phyloP scores from a whole-genome alignment of 2,888 invertebrate genomes.

The Anarsia innoxiella region DNA sequence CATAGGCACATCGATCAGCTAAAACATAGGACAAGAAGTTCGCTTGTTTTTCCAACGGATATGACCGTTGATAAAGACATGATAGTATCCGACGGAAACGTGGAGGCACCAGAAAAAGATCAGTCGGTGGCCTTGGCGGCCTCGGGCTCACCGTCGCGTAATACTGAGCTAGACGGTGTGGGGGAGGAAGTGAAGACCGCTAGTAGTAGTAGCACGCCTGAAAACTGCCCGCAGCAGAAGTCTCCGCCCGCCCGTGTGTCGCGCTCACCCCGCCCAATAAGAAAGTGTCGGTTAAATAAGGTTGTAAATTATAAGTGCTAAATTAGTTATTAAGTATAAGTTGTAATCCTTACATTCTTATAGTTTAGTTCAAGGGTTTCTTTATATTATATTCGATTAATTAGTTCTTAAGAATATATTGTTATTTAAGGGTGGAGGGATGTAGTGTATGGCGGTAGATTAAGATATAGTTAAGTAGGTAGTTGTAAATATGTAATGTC shows the following conservation, averaged over 20 bases:
- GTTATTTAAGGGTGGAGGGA: too few relatives aligned
- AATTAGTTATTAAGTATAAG: too few relatives aligned
- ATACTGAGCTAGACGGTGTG: too few relatives aligned
- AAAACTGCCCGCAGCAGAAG: neutral
- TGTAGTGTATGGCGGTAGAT: too few relatives aligned
- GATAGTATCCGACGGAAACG: neutral
- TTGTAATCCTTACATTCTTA: neutral
- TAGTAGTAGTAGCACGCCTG: neutral
- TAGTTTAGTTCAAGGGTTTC: too few relatives aligned
- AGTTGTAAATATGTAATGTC: too few relatives aligned
- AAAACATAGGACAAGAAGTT: neutral
- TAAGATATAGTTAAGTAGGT: too few relatives aligned
- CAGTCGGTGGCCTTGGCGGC: neutral
- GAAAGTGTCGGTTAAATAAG: neutral
- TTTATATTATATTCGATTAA: too few relatives aligned
- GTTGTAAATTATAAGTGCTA: neutral
- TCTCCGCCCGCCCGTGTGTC: neutral
- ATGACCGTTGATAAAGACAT: too few relatives aligned
- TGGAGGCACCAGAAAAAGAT: neutral
- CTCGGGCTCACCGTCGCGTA: neutral
- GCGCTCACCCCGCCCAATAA: neutral
- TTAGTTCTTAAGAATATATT: too few relatives aligned
- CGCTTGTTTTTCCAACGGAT: neutral
- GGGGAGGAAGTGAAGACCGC: too few relatives aligned
- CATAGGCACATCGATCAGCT: conserved; percentile 5